Conservation (phyloP, 2,888 invertebrate species). For the Tipula confusa region DNA sequence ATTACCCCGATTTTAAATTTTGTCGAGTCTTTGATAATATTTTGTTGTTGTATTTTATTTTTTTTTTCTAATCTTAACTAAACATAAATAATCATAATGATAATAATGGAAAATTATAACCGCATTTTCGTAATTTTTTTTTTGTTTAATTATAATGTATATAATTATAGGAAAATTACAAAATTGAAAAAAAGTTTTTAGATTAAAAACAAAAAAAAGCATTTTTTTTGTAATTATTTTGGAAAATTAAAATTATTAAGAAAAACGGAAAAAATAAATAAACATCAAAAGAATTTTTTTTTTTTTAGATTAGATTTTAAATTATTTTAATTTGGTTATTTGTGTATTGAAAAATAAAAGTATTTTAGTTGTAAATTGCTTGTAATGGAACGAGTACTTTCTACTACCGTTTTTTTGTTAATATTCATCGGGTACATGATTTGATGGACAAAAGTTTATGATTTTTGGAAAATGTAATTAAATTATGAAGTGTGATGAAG, state of each 20-base stretch:
- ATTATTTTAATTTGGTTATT: not conserved
- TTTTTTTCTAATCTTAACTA: not conserved
- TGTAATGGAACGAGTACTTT: not conserved
- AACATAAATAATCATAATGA: not conserved
- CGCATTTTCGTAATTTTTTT: not conserved
- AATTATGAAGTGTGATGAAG: not conserved
- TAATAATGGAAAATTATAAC: not conserved
- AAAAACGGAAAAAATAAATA: not conserved
- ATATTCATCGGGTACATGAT: not conserved
- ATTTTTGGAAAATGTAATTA: not conserved
- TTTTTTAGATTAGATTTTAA: not conserved
- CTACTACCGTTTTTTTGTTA: not conserved
- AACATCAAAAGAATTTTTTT: conserved; percentile 6
- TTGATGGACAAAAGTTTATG: not conserved
- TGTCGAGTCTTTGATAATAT: too few relatives aligned
- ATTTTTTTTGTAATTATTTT: not conserved
- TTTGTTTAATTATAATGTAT: not conserved
- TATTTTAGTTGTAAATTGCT: not conserved
- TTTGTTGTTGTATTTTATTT: not conserved
- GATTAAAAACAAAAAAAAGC: not conserved
- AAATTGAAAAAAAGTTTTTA: not conserved
- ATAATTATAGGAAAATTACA: not conserved
- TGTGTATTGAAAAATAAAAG: not conserved
- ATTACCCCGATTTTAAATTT: not conserved
- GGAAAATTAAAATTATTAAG: not conserved